These are phyloP conservation scores for Colius striatus DNA, from an alignment of 2,113 vertebrate species.

Conservation along the genomic window DNA sequence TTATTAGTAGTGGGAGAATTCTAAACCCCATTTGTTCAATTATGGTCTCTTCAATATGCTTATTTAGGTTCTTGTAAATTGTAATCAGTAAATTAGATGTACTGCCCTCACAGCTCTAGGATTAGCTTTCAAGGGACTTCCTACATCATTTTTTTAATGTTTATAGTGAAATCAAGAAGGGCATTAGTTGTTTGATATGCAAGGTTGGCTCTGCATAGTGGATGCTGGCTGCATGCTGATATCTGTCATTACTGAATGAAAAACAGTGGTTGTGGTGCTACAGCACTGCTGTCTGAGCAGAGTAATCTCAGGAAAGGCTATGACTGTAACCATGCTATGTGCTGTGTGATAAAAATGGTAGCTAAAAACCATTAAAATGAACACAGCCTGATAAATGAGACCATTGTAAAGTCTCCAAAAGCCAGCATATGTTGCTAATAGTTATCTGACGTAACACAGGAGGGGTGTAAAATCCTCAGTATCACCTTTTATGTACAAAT, in stretches of 20 bases:
- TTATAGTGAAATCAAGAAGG: slow-evolving; percentile 40
- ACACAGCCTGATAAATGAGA: not conserved
- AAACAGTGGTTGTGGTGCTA: not conserved
- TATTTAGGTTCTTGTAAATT: slow-evolving; percentile 68
- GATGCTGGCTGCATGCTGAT: slow-evolving; percentile 52
- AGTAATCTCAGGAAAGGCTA: not conserved
- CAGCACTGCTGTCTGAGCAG: not conserved
- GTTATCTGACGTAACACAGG: not conserved
- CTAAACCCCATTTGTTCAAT: slow-evolving; percentile 65
- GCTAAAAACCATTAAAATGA: not conserved
- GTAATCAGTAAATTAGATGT: slow-evolving; percentile 68
- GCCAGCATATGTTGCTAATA: not conserved
- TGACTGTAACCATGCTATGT: not conserved
- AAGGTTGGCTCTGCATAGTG: not conserved
- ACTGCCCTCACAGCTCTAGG: slow-evolving; percentile 55
- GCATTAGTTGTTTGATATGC: slow-evolving; percentile 48
- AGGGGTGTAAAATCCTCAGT: not conserved
- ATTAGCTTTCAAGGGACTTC: slow-evolving; percentile 54
- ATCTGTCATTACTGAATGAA: not conserved
- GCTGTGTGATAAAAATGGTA: not conserved
- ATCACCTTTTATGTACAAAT: not conserved
- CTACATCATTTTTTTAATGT: not conserved
- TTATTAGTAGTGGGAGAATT: slow-evolving; percentile 61
- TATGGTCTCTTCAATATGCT: slow-evolving; percentile 58
- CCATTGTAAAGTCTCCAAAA: not conserved